Evolutionary conservation across 2,888 invertebrate genomes (phyloP).

Genomic region (Diarsia dahlii): DNA sequence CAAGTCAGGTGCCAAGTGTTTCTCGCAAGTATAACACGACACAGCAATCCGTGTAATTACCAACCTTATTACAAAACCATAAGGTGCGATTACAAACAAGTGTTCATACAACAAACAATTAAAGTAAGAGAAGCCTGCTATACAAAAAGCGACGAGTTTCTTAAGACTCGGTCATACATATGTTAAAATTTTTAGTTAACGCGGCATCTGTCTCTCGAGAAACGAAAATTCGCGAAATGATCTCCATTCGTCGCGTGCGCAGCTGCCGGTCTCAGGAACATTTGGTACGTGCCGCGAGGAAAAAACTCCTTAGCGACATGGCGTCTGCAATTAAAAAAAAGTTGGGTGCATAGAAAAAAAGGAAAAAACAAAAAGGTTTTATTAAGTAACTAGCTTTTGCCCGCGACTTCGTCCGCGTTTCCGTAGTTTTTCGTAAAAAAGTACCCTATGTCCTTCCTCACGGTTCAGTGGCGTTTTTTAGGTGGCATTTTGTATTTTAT

Average conservation of each 20-base stretch:
- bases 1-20: conserved; percentile 66
- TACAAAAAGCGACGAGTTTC: conserved; percentile 37
- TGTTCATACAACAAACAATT: conserved; percentile 29
- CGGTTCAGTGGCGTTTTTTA: no score
- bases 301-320: conserved; percentile 72
- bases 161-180: conserved; percentile 62
- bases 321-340: conserved; percentile 72
- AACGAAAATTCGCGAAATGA: conserved; percentile 85
- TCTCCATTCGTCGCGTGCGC: conserved; percentile 77
- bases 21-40: conserved; percentile 41
- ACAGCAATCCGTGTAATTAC: not conserved
- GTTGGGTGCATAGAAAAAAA: conserved; percentile 46
- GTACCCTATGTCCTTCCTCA: no score
- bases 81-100: conserved; percentile 34
- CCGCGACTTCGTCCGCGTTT: no score
- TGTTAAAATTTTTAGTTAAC: conserved; percentile 60
- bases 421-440: no score
- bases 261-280: conserved; percentile 82
- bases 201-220: conserved; percentile 79
- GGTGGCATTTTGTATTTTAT: no score
- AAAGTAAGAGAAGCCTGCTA: conserved; percentile 48
- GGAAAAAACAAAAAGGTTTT: conserved; percentile 35
- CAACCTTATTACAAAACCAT: not conserved
- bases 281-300: conserved; percentile 87
- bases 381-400: no score